These are phyloP conservation scores for Brachyhypopomus gauderio DNA, from an alignment of 2,113 vertebrate genomes.

Conservation along the genomic window DNA sequence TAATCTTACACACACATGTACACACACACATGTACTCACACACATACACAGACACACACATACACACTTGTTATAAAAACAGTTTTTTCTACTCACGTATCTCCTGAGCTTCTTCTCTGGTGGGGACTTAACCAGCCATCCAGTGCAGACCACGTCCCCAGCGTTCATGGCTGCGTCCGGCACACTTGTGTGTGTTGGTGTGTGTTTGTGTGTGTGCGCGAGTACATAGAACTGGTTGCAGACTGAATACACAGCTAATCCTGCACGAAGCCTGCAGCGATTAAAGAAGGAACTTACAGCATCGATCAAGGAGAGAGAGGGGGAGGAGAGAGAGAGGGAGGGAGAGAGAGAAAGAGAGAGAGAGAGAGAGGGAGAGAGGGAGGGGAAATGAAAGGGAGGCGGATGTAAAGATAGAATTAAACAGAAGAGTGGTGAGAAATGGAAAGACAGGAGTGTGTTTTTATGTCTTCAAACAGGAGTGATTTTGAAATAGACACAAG, in stretches of 20 bases:
- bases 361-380: constrained; percentile 8
- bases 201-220: constrained; percentile 61
- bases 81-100: constrained; percentile 86
- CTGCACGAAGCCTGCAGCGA: constrained; percentile 70
- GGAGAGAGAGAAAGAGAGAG: constrained; percentile 1
- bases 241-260: constrained; percentile 72
- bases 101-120: constrained; percentile 97
- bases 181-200: constrained; percentile 39
- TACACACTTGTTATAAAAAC: constrained; percentile 1
- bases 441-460: constrained; percentile 12
- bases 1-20: constrained; percentile 27
- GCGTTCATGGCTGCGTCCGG: constrained; percentile 84
- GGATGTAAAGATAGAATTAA: constrained; percentile 27
- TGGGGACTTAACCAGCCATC: constrained; percentile 98
- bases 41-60: constrained; percentile 21
- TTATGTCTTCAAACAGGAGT: constrained; percentile 16
- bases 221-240: constrained; percentile 40
- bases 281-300: constrained; percentile 86
- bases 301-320: constrained; percentile 72
- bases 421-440: constrained; percentile 14
- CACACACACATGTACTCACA: constrained; percentile 27
- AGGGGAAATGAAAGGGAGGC: constrained; percentile 49
- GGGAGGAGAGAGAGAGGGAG: constrained; percentile 41
- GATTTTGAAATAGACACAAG: background rate
- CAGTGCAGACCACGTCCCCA: constrained; percentile 91